A percentile compares a stretch with the other conserved stretches of the same genome.
Evolutionary conservation across 2,797 vertebrate species (phyloP).

Genomic region (Chrysocyon brachyurus): DNA sequence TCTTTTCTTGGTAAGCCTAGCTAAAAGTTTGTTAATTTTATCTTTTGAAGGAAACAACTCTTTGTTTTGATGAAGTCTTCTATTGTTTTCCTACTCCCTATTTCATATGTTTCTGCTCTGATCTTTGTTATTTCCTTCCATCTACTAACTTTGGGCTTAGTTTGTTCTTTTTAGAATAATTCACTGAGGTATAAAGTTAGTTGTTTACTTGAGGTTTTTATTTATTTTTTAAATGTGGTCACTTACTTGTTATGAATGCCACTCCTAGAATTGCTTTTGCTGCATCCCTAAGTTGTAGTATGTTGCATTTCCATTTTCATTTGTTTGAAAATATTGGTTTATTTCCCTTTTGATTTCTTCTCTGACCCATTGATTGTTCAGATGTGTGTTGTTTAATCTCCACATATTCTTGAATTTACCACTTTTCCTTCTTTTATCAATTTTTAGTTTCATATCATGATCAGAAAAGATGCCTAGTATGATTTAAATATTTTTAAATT

Average conservation of each 20-base stretch:
- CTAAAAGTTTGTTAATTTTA: background rate
- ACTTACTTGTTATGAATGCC: background rate
- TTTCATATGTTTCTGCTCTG: background rate
- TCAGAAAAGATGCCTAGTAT: background rate
- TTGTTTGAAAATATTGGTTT: background rate
- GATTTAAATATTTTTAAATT: background rate
- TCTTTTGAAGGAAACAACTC: background rate
- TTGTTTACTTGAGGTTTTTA: background rate
- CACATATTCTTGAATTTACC: background rate
- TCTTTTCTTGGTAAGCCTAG: background rate
- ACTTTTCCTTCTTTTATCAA: background rate
- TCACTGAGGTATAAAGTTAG: background rate
- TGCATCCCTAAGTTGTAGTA: background rate
- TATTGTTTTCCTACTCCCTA: background rate
- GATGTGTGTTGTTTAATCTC: background rate
- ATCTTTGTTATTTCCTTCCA: background rate
- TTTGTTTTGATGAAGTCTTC: background rate
- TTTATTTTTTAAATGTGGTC: background rate
- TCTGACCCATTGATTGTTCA: background rate
- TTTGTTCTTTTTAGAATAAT: background rate
- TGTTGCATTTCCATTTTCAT: background rate
- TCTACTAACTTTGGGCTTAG: background rate
- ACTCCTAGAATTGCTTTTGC: background rate
- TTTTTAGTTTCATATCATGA: background rate
- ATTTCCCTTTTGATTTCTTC: background rate